Conservation (phyloP, 1,140 invertebrate species). For the Druon quercuslanigerum region DNA sequence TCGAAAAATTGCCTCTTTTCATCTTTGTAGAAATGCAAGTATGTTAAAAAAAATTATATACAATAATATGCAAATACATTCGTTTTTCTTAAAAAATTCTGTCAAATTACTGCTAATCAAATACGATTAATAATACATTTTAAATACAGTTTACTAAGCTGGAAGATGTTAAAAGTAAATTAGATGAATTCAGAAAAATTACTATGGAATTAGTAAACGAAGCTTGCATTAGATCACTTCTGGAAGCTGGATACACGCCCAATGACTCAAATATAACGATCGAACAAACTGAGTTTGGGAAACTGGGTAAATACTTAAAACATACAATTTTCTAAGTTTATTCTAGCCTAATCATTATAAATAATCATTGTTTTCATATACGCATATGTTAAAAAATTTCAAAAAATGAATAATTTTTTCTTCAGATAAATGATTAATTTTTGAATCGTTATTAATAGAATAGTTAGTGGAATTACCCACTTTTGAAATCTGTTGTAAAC, state of each 20-base stretch:
- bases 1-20: slow-evolving; percentile 79
- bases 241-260: slow-evolving; percentile 83
- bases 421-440: too few species aligned
- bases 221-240: slow-evolving; percentile 83
- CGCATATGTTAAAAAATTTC: too few species aligned
- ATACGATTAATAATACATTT: slow-evolving; percentile 14
- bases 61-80: not conserved
- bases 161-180: slow-evolving; percentile 74
- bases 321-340: too few species aligned
- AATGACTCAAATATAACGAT: slow-evolving; percentile 78
- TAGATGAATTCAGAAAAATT: slow-evolving; percentile 79
- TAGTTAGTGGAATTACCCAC: too few species aligned
- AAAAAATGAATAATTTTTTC: too few species aligned
- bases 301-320: slow-evolving; percentile 52
- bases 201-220: slow-evolving; percentile 80
- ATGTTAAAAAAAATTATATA: not conserved
- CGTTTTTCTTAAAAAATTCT: too few species aligned
- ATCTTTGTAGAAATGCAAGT: slow-evolving; percentile 83
- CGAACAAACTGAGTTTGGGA: slow-evolving; percentile 64
- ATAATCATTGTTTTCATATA: too few species aligned
- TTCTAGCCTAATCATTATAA: too few species aligned
- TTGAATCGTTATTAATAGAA: too few species aligned
- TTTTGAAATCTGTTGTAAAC: too few species aligned
- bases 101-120: too few species aligned
- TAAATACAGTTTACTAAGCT: slow-evolving; percentile 74